These are phyloP conservation scores for Struthio camelus DNA, from an alignment of 2,113 vertebrate species.

Conservation along the genomic window DNA sequence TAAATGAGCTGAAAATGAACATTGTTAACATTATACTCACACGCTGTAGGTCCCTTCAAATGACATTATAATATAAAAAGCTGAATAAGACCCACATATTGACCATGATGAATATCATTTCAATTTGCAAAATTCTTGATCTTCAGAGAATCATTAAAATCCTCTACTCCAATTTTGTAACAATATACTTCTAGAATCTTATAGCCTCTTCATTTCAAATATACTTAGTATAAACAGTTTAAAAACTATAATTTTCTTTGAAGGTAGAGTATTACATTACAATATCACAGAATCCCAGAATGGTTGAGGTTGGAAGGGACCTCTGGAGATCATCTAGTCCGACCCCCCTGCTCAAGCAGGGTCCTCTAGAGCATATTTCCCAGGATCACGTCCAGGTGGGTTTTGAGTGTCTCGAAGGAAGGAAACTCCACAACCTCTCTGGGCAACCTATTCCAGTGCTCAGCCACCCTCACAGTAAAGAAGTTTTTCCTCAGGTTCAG, in stretches of 20 bases:
- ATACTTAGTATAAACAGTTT: slow-evolving; percentile 52
- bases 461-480: too few species aligned
- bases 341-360: too few species aligned
- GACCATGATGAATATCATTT: slow-evolving; percentile 6
- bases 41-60: slow-evolving; percentile 37
- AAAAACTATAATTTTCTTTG: slow-evolving; percentile 69
- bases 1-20: slow-evolving; percentile 33
- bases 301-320: too few species aligned
- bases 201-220: slow-evolving; percentile 56
- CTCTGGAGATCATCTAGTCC: too few species aligned
- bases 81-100: slow-evolving; percentile 38
- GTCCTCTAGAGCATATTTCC: too few species aligned
- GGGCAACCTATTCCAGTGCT: too few species aligned
- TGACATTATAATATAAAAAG: slow-evolving; percentile 33
- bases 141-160: slow-evolving; percentile 63
- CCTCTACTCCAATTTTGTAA: slow-evolving; percentile 32
- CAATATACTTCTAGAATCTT: slow-evolving; percentile 57
- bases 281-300: too few species aligned
- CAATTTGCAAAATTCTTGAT: slow-evolving; percentile 54
- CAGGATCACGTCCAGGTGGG: too few species aligned
- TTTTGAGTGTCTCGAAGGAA: too few species aligned
- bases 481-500: too few species aligned
- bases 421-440: too few species aligned
- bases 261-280: slow-evolving; percentile 53
- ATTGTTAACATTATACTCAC: slow-evolving; percentile 17